Percentiles rank a stretch among this genome's conserved stretches.
These are phyloP conservation scores for Ibidorhyncha struthersii DNA, from an alignment of 2,113 vertebrate species.

Conservation along the genomic window DNA sequence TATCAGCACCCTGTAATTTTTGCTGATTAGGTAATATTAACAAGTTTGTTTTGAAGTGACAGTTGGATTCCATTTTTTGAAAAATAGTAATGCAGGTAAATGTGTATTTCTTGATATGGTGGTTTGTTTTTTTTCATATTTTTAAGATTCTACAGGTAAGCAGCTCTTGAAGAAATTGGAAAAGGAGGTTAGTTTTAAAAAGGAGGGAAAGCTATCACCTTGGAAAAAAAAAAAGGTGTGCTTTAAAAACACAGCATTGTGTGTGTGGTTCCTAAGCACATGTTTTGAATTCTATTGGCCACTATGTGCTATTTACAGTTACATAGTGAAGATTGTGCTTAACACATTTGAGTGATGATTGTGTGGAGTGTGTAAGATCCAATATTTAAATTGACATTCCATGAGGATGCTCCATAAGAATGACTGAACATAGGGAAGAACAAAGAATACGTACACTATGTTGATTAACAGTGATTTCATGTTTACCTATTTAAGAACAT, in stretches of 20 bases:
- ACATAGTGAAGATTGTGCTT: not conserved
- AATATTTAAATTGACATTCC: not conserved
- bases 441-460: not conserved
- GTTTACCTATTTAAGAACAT: not conserved
- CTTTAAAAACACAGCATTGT: not conserved
- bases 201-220: not conserved
- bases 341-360: not conserved
- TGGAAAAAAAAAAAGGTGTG: not conserved
- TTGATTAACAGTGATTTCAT: not conserved
- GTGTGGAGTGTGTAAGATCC: not conserved
- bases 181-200: not conserved
- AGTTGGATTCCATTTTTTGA: not conserved
- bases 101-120: not conserved
- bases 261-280: not conserved
- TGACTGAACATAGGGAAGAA: not conserved
- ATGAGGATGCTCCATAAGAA: not conserved
- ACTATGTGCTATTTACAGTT: not conserved
- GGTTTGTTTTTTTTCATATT: not conserved
- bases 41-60: not conserved
- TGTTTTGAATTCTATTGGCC: not conserved
- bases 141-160: not conserved
- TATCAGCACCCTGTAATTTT: not conserved
- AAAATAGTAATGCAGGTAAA: not conserved
- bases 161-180: not conserved
- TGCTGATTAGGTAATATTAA: not conserved